Conservation (phyloP, 1,140 invertebrate genomes). For the Cardiocondyla obscurior region DNA sequence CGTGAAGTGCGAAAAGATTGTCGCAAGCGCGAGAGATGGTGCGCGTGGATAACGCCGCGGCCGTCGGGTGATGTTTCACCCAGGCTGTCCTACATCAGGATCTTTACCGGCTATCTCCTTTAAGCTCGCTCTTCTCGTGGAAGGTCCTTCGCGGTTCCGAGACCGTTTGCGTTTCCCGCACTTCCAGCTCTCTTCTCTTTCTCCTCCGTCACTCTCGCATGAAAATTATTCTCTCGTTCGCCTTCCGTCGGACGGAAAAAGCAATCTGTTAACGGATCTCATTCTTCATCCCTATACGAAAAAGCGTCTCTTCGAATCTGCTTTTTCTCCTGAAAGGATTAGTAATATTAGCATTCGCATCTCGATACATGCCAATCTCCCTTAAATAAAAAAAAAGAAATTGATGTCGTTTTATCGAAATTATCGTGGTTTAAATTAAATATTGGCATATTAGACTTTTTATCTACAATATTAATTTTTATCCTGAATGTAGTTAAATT, state of each 20-base stretch:
- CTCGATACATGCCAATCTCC: slow-evolving; percentile 10
- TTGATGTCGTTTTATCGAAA: background rate
- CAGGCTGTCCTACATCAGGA: slow-evolving; percentile 62
- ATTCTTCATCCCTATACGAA: background rate
- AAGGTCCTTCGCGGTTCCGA: slow-evolving; percentile 41
- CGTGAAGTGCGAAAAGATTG: slow-evolving; percentile 56
- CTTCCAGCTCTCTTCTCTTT: slow-evolving; percentile 36
- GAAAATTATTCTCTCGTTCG: slow-evolving; percentile 44
- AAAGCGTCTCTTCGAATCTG: slow-evolving; percentile 17
- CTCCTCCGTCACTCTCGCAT: slow-evolving; percentile 41
- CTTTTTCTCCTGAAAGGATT: background rate
- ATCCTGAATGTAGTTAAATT: background rate
- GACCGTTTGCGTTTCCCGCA: slow-evolving; percentile 47
- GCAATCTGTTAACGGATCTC: slow-evolving; percentile 55
- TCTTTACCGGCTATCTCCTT: slow-evolving; percentile 78
- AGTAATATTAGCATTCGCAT: background rate
- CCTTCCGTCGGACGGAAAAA: slow-evolving; percentile 39
- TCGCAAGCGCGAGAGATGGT: slow-evolving; percentile 56
- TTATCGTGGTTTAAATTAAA: background rate
- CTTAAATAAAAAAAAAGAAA: background rate
- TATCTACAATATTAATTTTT: background rate
- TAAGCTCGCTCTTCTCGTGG: slow-evolving; percentile 66
- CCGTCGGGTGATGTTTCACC: slow-evolving; percentile 63
- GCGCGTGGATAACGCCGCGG: slow-evolving; percentile 55
- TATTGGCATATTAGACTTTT: background rate